Evolutionary conservation across 53 echinoderm and acorn worm genomes (phyloP), one percentile per base, ranked within the genome.

Genomic region (Holothuria scabra): DNA sequence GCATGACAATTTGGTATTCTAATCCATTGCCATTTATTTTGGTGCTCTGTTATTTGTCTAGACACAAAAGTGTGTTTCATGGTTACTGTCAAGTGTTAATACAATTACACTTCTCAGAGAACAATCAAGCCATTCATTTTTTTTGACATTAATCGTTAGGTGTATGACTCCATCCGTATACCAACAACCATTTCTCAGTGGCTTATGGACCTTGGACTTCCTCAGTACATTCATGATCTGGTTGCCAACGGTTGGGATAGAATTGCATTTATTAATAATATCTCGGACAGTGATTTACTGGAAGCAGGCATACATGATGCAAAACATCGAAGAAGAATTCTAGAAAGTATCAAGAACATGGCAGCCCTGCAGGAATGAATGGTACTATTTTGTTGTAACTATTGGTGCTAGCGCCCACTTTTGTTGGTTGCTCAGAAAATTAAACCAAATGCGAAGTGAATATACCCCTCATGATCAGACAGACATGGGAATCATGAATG

Each of bases 191-290:
- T 99, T 66, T 65, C 87, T 13, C 91, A 94, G 60, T 99, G 99
- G 99, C 82, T 99, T 41, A 87, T 90, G 88, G 92, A 95, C 64
- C 85, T 99, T 6, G 92, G 93, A 5, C 69, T 99, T 11, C 89
- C 93, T n/a, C 94, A 99, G 91, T 99, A 99, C 78, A 87, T 84
- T 24, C 90, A 93, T 56, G 86, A 90, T 61, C 90, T 99, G 20
- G 88, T 94, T 16, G 85, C 85, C 74, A 99, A 89, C 26, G 99
- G 99, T 16, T 99, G 99, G 99, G 99, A 99, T 81, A 92, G 67
- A 56, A 87, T 99, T 31, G 88, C 82, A 0, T 99, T 87, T 84
- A 74, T 99, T 20, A 81, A 92, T 33, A 74, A 85, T 10, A 65
- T 99, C 24, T 86, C 94, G 10, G 86, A 99, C 65, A 71, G 56